phyloP scores from a whole-genome alignment of 2,113 vertebrate genomes.

The Cephalopterus ornatus region DNA sequence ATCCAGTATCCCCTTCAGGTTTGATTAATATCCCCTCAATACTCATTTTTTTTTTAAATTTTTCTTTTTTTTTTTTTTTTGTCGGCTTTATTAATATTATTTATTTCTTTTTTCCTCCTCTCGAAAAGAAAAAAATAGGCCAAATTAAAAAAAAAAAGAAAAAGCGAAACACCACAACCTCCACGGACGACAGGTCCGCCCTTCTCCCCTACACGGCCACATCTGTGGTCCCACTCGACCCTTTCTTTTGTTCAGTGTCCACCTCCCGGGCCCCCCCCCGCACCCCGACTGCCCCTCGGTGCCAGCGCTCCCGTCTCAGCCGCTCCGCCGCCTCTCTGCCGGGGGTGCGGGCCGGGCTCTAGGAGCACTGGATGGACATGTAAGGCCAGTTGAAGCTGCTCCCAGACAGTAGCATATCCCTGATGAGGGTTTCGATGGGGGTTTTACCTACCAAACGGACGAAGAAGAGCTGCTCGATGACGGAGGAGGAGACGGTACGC shows the following conservation, averaged over 20 bases:
- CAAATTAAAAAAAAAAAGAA: neutral
- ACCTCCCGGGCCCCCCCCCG: constrained; percentile 28
- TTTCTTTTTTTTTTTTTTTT: constrained; percentile 9
- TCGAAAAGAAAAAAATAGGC: neutral
- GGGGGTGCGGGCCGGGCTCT: constrained; percentile 75
- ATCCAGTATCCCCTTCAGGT: constrained; percentile 75
- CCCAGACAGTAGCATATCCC: constrained; percentile 99
- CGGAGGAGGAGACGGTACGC: constrained; percentile 94
- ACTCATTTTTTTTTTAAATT: constrained; percentile 46
- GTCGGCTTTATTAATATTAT: constrained; percentile 20
- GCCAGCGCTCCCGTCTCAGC: constrained; percentile 65
- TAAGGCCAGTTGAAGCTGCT: constrained; percentile 99
- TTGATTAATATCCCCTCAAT: constrained; percentile 76
- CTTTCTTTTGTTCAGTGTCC: constrained; percentile 48
- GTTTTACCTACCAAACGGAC: constrained; percentile 99
- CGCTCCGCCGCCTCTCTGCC: constrained; percentile 68
- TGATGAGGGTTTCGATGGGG: constrained; percentile 99
- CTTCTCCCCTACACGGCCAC: constrained; percentile 50
- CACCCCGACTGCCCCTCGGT: constrained; percentile 15
- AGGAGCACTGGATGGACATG: constrained; percentile 99
- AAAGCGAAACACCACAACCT: constrained; percentile 16
- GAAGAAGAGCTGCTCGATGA: constrained; percentile 99
- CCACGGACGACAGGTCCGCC: constrained; percentile 61
- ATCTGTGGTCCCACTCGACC: constrained; percentile 64
- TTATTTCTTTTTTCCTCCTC: neutral